Evolutionary conservation across 2,113 vertebrate genomes (phyloP).

Genomic region (Ameiurus melas): DNA sequence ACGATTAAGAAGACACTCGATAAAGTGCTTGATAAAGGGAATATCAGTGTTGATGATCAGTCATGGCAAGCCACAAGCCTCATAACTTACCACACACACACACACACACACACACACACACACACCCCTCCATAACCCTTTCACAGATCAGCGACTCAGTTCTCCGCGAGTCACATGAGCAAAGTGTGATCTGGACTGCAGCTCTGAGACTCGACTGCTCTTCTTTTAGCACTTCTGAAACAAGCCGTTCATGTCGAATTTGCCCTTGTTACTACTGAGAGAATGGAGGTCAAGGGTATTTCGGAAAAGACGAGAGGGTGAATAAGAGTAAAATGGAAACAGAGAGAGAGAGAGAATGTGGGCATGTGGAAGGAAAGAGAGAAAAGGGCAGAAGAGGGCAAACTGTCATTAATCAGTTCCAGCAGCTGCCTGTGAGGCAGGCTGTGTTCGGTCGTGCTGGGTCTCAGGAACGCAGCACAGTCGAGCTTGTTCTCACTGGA

Average conservation of each 20-base stretch:
- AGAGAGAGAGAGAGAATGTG: conserved; percentile 49
- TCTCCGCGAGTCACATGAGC: conserved; percentile 50
- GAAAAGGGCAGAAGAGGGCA: conserved; percentile 40
- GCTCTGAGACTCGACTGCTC: conserved; percentile 51
- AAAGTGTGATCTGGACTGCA: conserved; percentile 42
- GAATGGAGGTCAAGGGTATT: conserved; percentile 20
- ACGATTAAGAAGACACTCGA: background rate
- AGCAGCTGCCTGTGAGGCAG: conserved; percentile 51
- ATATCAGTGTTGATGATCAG: conserved; percentile 7
- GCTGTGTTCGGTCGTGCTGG: conserved; percentile 53
- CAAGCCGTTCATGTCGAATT: background rate
- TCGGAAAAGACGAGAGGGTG: background rate
- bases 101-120: conserved; percentile 1
- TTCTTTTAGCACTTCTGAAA: background rate
- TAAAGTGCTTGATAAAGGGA: background rate
- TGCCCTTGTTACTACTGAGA: background rate
- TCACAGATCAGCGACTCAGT: conserved; percentile 51
- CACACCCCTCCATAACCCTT: conserved; percentile 23
- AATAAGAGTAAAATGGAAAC: conserved; percentile 31
- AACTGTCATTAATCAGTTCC: conserved; percentile 74
- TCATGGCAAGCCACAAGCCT: conserved; percentile 46
- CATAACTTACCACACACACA: conserved; percentile 30
- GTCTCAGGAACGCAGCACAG: conserved; percentile 32
- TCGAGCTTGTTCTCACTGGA: conserved; percentile 20
- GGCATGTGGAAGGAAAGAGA: background rate